Evolutionary conservation across 2,888 invertebrate genomes (phyloP).

Genomic region (Graphium colonna): DNA sequence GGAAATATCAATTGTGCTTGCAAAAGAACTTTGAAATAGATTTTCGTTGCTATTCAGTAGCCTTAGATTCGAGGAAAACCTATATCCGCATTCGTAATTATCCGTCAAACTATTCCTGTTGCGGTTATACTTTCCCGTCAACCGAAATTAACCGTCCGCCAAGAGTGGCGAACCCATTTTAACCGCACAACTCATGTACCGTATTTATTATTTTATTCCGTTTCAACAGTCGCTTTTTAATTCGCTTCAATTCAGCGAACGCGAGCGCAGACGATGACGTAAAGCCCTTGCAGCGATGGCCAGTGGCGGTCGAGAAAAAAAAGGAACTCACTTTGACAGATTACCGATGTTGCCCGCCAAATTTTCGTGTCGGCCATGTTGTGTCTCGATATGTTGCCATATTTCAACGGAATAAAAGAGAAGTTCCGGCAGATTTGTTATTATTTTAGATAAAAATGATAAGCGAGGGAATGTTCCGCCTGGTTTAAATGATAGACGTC

Average conservation of each 20-base stretch:
- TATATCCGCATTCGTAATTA: too few species aligned
- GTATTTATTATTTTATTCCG: slow-evolving; percentile 32
- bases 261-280: slow-evolving; percentile 72
- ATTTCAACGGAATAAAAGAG: background rate
- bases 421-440: too few species aligned
- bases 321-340: slow-evolving; percentile 48
- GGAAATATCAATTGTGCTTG: too few species aligned
- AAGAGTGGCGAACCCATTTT: too few species aligned
- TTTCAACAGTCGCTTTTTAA: slow-evolving; percentile 31
- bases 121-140: background rate
- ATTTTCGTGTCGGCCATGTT: background rate
- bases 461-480: too few species aligned
- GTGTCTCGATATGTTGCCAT: background rate
- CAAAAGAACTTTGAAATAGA: too few species aligned
- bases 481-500: background rate
- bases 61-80: too few species aligned
- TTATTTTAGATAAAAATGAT: too few species aligned
- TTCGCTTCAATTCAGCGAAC: slow-evolving; percentile 31
- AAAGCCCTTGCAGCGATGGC: slow-evolving; percentile 43
- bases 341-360: slow-evolving; percentile 33
- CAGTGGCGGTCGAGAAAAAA: slow-evolving; percentile 27
- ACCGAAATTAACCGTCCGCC: slow-evolving; percentile 1
- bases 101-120: too few species aligned
- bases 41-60: too few species aligned
- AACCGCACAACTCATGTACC: too few species aligned